Evolutionary conservation across 2,797 vertebrate species (phyloP).

Genomic region (Orientallactaga sibirica): DNA sequence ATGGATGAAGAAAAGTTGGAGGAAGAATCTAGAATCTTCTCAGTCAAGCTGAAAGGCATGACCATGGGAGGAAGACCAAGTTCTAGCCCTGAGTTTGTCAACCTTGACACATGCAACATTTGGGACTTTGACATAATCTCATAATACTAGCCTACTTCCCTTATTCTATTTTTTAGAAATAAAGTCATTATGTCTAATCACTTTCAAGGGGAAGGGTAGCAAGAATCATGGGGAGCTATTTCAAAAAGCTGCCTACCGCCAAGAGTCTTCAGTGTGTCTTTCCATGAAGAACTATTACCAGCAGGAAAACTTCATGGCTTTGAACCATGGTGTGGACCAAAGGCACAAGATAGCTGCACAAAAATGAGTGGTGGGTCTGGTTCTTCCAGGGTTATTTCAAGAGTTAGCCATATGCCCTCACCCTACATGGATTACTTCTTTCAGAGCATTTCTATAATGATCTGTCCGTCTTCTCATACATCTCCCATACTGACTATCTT

Average conservation of each 20-base stretch:
- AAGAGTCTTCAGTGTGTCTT: neutral
- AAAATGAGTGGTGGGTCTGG: neutral
- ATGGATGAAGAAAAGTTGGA: neutral
- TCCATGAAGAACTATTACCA: neutral
- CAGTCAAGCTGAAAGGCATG: neutral
- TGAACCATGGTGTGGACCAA: neutral
- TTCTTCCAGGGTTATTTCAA: neutral
- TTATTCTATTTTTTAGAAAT: neutral
- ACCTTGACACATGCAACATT: neutral
- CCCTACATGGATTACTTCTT: neutral
- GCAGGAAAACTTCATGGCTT: neutral
- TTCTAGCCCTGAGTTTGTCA: neutral
- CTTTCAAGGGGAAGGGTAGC: neutral
- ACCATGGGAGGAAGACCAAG: neutral
- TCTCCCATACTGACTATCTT: neutral
- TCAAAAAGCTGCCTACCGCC: neutral
- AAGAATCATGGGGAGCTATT: rapidly evolving
- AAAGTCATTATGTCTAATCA: neutral
- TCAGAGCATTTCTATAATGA: too few species aligned
- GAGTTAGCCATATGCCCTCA: neutral
- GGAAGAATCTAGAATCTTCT: neutral
- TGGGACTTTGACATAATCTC: neutral
- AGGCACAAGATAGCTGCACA: neutral
- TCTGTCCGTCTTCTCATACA: neutral
- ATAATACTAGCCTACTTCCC: neutral